A percentile compares a stretch with the other conserved stretches of the same genome.
These are phyloP conservation scores for Acanthiza pusilla DNA, from an alignment of 2,797 vertebrate species.

Conservation along the genomic window DNA sequence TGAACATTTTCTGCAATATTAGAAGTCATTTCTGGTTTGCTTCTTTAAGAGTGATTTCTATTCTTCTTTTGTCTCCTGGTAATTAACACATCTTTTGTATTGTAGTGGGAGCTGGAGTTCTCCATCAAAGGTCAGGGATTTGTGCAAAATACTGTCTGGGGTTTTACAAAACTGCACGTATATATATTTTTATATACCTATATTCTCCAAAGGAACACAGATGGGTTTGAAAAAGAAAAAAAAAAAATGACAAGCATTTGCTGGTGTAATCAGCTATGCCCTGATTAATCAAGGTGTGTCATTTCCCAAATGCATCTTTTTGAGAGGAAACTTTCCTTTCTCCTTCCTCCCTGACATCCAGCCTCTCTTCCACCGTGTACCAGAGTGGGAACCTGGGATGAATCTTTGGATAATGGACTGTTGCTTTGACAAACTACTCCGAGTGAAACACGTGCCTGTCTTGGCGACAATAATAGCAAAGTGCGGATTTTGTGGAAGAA, in stretches of 20 bases:
- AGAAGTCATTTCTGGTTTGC: neutral
- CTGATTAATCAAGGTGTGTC: neutral
- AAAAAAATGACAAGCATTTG: neutral
- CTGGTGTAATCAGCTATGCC: neutral
- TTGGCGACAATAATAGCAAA: slow-evolving; percentile 11
- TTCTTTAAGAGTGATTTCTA: neutral
- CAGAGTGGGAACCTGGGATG: neutral
- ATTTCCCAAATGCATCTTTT: neutral
- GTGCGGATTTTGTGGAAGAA: slow-evolving; percentile 20
- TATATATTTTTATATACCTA: neutral
- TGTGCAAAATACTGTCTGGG: neutral
- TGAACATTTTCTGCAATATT: neutral
- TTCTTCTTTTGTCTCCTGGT: neutral
- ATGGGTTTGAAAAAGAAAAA: neutral
- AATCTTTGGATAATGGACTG: slow-evolving; percentile 31
- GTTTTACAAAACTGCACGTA: neutral
- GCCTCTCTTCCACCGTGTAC: neutral
- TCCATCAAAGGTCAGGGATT: neutral
- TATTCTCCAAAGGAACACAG: neutral
- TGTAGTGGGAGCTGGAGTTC: neutral
- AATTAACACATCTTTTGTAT: neutral
- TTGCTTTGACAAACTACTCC: slow-evolving; percentile 47
- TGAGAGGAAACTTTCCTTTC: neutral
- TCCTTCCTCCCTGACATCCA: neutral
- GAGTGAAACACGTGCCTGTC: slow-evolving; percentile 34